Evolutionary conservation across 2,113 vertebrate genomes (phyloP), one percentile per base, ranked within the genome.

Genomic region (Atractosteus spatula): DNA sequence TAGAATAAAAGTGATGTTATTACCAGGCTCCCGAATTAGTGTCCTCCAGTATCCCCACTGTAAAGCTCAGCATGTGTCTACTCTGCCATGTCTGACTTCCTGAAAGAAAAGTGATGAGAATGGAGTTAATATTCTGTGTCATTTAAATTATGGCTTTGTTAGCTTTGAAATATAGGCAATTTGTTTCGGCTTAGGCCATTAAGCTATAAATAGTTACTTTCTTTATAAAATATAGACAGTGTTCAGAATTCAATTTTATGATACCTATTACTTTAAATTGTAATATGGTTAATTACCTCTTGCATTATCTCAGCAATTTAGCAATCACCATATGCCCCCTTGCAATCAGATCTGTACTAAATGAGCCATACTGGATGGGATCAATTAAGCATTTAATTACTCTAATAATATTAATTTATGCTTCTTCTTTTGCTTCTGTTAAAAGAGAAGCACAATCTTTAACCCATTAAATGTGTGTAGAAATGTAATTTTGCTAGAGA

Each of bases 311-410:
- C 74, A 78, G 79, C 64, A 73, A 67, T 81, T 79, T 74, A 83
- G 73, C 66, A 78, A 75, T 81, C 65, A 66, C 69, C 74, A 61
- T 72, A 59, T 76, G 55, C 64, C 69, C 74, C 77, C 57, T 71
- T 59, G n/a, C 62, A 69, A 69, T 51, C 69, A 59, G 66, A 77
- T 80, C 81, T 83, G 69, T 55, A 66, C 69, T 68, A 74, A 82
- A 71, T 45, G 76, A 74, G 72, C 74, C 76, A 74, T 80, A 69
- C 86, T 76, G 71, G 74, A 71, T 17, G 57, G 74, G 69, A 78
- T 79, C 78, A 82, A 82, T 75, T 82, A 78, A 74, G 77, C 71
- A 68, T 86, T 86, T 81, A 73, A 83, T 85, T 78, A 76, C 81
- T 78, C 63, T 76, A 83, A 82, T 82, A 77, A 85, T 76, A 62